These are phyloP conservation scores for Gonatopus flavifemur DNA, from an alignment of 1,140 invertebrate species.

Conservation along the genomic window DNA sequence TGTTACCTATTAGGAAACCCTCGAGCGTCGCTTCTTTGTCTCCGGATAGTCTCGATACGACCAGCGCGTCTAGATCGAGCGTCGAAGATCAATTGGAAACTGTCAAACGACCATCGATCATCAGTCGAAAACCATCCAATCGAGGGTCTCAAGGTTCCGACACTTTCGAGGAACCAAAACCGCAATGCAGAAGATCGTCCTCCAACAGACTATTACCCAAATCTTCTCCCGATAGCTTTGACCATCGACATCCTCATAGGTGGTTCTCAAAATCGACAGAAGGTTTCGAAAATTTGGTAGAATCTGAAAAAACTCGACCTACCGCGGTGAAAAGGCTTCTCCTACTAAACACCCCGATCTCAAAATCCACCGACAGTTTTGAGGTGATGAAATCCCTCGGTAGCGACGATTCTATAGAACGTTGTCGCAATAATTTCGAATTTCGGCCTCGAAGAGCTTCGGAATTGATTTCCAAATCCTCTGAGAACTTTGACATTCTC, in stretches of 20 bases:
- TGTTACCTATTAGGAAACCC: slow-evolving; percentile 34
- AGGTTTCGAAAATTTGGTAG: slow-evolving; percentile 38
- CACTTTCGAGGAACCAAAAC: slow-evolving; percentile 36
- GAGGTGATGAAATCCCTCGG: slow-evolving; percentile 36
- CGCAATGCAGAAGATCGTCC: slow-evolving; percentile 36
- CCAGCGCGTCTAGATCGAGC: slow-evolving; percentile 26
- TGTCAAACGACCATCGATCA: slow-evolving; percentile 18
- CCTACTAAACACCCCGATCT: slow-evolving; percentile 31
- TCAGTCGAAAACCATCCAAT: slow-evolving; percentile 31
- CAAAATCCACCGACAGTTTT: slow-evolving; percentile 45
- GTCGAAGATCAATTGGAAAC: slow-evolving; percentile 16
- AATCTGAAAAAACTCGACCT: slow-evolving; percentile 37
- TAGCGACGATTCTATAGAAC: slow-evolving; percentile 46
- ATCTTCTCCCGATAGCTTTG: slow-evolving; percentile 51
- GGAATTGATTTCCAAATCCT: slow-evolving; percentile 50
- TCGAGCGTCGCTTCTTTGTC: slow-evolving; percentile 43
- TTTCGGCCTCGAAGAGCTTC: slow-evolving; percentile 26
- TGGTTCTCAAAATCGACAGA: slow-evolving; percentile 50
- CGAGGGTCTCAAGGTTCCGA: slow-evolving; percentile 39
- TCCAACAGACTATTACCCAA: slow-evolving; percentile 39
- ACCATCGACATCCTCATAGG: slow-evolving; percentile 24
- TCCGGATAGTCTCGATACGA: slow-evolving; percentile 46
- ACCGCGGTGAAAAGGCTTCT: slow-evolving; percentile 27
- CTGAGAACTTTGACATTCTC: slow-evolving; percentile 47
- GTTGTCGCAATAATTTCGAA: slow-evolving; percentile 45